A percentile compares a stretch with the other conserved stretches of the same genome.
Evolutionary conservation across 1,140 invertebrate species (phyloP).

Genomic region (Bombus haemorrhoidalis): DNA sequence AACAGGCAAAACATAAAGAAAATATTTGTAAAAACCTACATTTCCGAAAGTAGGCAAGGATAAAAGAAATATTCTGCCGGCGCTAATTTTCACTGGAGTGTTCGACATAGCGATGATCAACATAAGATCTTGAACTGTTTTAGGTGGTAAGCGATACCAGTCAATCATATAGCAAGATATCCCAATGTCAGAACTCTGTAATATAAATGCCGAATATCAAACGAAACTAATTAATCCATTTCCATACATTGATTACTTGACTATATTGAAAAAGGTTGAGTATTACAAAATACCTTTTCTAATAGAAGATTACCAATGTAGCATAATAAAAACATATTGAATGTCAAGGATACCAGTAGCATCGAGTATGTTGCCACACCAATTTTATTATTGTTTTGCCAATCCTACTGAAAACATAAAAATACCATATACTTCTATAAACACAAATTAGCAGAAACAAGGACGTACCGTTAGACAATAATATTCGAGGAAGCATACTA

Average conservation of each 20-base stretch:
- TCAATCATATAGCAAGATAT: conserved; percentile 58
- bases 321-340: conserved; percentile 73
- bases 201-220: no score
- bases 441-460: background rate
- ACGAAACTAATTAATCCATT: background rate
- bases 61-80: conserved; percentile 61
- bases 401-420: conserved; percentile 58
- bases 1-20: background rate
- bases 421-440: background rate
- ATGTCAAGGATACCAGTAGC: conserved; percentile 62
- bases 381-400: conserved; percentile 58
- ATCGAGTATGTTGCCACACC: conserved; percentile 54
- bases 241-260: background rate
- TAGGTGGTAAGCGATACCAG: conserved; percentile 65
- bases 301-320: conserved; percentile 68
- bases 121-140: conserved; percentile 45
- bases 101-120: conserved; percentile 59
- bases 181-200: conserved; percentile 62
- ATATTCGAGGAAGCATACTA: conserved; percentile 70
- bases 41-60: conserved; percentile 60
- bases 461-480: conserved; percentile 69
- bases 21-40: conserved; percentile 34
- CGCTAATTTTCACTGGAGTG: conserved; percentile 55
- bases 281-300: conserved; percentile 59
- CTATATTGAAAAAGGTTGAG: background rate